Percentiles rank a stretch among this genome's conserved stretches.
phyloP scores from a whole-genome alignment of 2,113 vertebrate species.

The Acanthisitta chloris region DNA sequence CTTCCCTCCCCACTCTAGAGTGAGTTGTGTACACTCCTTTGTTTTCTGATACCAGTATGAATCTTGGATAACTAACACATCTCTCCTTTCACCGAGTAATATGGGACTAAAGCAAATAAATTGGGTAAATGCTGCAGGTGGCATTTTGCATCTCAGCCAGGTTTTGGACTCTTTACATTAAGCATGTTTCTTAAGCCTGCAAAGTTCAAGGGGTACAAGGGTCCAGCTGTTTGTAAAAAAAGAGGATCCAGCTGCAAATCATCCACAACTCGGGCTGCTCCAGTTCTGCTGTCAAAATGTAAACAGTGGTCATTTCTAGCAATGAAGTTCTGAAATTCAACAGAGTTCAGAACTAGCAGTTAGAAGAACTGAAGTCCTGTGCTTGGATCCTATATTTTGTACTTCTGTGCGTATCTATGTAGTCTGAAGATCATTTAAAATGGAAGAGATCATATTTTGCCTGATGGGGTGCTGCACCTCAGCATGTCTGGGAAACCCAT shows the following conservation, averaged over 20 bases:
- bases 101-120: neutral
- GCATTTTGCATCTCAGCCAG: neutral
- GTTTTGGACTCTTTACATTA: neutral
- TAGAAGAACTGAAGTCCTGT: neutral
- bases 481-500: neutral
- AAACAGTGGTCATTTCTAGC: neutral
- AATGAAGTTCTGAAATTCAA: neutral
- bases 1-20: fast-evolving
- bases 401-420: neutral
- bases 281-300: neutral
- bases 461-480: neutral
- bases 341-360: neutral
- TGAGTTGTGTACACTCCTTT: neutral
- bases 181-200: neutral
- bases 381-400: neutral
- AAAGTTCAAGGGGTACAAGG: neutral
- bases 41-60: neutral
- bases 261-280: neutral
- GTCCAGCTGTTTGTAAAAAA: neutral
- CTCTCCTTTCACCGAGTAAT: neutral
- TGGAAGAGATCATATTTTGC: neutral
- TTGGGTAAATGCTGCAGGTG: conserved; percentile 1
- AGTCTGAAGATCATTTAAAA: neutral
- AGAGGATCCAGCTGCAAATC: neutral
- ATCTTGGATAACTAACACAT: neutral